These are phyloP conservation scores for Mastacembelus armatus DNA, from an alignment of 2,797 vertebrate genomes.

Conservation along the genomic window DNA sequence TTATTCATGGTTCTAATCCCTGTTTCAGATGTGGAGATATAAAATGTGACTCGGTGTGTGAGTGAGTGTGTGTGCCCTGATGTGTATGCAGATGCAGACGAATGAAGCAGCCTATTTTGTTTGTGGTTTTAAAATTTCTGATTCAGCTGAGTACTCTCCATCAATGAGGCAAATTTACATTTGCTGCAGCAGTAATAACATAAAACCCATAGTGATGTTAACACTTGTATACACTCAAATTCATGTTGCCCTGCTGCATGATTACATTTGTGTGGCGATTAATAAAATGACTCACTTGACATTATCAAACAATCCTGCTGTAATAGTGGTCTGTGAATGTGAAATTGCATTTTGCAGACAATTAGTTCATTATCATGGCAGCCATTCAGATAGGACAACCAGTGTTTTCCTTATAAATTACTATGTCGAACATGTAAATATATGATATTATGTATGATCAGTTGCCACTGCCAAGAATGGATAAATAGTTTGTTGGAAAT, in stretches of 20 bases:
- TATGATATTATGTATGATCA: constrained; percentile 48
- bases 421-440: constrained; percentile 39
- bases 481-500: constrained; percentile 41
- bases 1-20: constrained; percentile 82
- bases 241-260: constrained; percentile 70
- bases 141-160: constrained; percentile 72
- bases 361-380: constrained; percentile 70
- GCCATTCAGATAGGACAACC: constrained; percentile 40
- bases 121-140: constrained; percentile 77
- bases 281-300: constrained; percentile 80
- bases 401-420: constrained; percentile 63
- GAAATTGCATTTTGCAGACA: constrained; percentile 73
- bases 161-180: constrained; percentile 78
- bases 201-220: constrained; percentile 73
- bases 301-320: constrained; percentile 77
- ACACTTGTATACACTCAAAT: constrained; percentile 73
- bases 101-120: constrained; percentile 77
- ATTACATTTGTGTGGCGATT: constrained; percentile 72
- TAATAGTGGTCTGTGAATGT: constrained; percentile 68
- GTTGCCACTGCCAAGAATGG: constrained; percentile 12
- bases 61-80: constrained; percentile 51
- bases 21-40: constrained; percentile 78
- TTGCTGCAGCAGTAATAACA: constrained; percentile 74
- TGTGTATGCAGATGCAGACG: constrained; percentile 71
- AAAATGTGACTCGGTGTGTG: constrained; percentile 61